These are phyloP conservation scores for Drosophila pseudoananassae DNA, from an alignment of 1,140 invertebrate species.

Conservation along the genomic window DNA sequence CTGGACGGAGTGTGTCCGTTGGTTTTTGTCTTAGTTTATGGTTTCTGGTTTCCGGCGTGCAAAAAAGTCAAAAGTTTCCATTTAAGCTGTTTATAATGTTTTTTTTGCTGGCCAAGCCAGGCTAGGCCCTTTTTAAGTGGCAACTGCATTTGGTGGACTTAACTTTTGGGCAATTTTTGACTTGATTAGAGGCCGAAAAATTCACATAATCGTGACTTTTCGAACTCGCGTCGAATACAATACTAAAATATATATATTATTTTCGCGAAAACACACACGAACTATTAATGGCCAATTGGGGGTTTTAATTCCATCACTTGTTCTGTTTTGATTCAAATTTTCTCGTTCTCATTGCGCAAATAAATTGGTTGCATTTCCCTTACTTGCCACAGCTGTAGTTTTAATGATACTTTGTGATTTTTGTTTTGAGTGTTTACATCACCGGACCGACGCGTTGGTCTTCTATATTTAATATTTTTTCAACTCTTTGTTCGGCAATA, in stretches of 20 bases:
- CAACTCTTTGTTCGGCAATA: constrained; percentile 1
- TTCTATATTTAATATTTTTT: constrained; percentile 32
- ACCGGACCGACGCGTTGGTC: constrained; percentile 13
- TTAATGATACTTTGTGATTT: constrained; percentile 13
- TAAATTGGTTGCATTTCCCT: constrained; percentile 18
- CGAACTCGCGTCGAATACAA: not conserved
- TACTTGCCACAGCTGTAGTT: constrained; percentile 20
- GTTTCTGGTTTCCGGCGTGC: constrained; percentile 52
- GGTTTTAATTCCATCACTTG: constrained; percentile 11
- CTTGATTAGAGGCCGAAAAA: constrained; percentile 18
- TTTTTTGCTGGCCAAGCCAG: constrained; percentile 5
- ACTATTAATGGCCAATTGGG: not conserved
- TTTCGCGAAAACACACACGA: constrained; percentile 5
- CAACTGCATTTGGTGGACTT: constrained; percentile 24
- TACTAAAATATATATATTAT: constrained; percentile 5
- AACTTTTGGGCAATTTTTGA: constrained; percentile 32
- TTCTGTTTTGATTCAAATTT: constrained; percentile 40
- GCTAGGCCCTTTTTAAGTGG: constrained; percentile 52
- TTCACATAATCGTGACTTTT: constrained; percentile 2
- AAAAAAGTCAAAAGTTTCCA: constrained; percentile 61
- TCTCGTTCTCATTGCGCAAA: constrained; percentile 4
- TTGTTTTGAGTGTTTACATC: constrained; percentile 26
- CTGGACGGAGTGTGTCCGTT: constrained; percentile 17
- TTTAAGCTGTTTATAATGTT: constrained; percentile 77
- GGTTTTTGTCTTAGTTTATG: constrained; percentile 75